Conservation (phyloP, 2,797 vertebrate genomes). For the Lindbergichthys nudifrons region DNA sequence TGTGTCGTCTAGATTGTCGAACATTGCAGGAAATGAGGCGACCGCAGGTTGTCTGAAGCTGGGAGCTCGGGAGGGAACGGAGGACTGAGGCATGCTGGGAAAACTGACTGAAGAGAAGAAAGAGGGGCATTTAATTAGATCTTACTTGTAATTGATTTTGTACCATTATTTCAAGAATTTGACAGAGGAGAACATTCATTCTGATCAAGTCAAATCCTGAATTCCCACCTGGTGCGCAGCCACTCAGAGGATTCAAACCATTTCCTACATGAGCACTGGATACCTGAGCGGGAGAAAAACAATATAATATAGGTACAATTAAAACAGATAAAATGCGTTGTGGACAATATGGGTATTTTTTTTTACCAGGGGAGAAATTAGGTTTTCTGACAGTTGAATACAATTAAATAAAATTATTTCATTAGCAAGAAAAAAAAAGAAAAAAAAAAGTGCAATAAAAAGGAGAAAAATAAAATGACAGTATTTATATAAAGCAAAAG, state of each 20-base stretch:
- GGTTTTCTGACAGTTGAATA: too few species aligned
- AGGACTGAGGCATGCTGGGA: constrained; percentile 33
- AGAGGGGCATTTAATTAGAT: constrained; percentile 1
- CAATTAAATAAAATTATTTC: too few species aligned
- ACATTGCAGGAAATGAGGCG: constrained; percentile 39
- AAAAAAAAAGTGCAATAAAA: too few species aligned
- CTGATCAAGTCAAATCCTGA: background rate
- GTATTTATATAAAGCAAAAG: too few species aligned
- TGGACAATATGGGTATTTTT: too few species aligned
- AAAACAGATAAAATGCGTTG: background rate
- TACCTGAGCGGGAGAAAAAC: constrained; percentile 72
- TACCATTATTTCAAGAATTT: background rate
- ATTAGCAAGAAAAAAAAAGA: too few species aligned
- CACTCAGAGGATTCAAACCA: constrained; percentile 82
- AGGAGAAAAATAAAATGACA: too few species aligned
- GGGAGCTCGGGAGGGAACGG: constrained; percentile 54
- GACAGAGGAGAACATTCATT: background rate
- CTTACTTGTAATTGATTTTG: background rate
- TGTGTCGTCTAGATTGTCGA: constrained; percentile 84
- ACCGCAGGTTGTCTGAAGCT: constrained; percentile 59
- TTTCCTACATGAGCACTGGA: constrained; percentile 68
- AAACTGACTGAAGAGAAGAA: constrained; percentile 45
- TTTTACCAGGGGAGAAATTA: too few species aligned
- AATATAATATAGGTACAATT: background rate
- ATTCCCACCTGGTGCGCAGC: constrained; percentile 86